Evolutionary conservation across 2,888 invertebrate genomes (phyloP), one percentile per base, ranked within the genome.

Genomic region (Caenorhabditis sp.): DNA sequence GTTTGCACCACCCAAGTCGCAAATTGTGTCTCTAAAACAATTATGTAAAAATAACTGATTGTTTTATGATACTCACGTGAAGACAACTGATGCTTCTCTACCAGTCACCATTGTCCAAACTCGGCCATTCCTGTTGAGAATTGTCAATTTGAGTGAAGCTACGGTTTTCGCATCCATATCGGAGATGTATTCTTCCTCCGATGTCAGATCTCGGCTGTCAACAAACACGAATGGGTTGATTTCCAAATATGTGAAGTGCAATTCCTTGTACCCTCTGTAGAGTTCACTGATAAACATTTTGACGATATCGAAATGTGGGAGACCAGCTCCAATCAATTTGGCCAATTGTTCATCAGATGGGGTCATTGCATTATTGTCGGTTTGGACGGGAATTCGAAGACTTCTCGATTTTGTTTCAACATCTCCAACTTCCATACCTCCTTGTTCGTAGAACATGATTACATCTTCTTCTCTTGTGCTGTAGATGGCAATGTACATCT

Each of bases 71-170:
- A n/a, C 64, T 62, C 25, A 73, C 73, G 90, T 95, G 91, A 97
- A 99, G 81, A 99, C 97, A 1, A 99, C 99, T 10, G 97, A 97
- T 0, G 99, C 97, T 84, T 93, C 99, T 74, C 99, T 99, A 61
- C 99, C 99, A 27, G 99, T 99, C 27, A 99, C 99, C 99, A 99
- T 99, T 0, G 99, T 99, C 99, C 99, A 99, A 85, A 99, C 94
- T 31, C 97, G 92, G 0, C 99, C 99, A 17, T 92, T 92, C 83
- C 95, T 93, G 90, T 99, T 99, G 50, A 99, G 90, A 80, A 99
- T 93, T 0, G 99, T 99, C 81, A 99, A 89, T 91, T 99, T 99
- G 63, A 99, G 91, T 79, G 97, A 97, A 14, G 99, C 97, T 0
- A 99, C 99, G 84, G 96, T 97, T 90, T 99, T 99, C 0, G 99